Percentiles rank a stretch among this genome's conserved stretches.
Conservation (phyloP, 2,797 vertebrate species). For the Anguilla obscura region DNA sequence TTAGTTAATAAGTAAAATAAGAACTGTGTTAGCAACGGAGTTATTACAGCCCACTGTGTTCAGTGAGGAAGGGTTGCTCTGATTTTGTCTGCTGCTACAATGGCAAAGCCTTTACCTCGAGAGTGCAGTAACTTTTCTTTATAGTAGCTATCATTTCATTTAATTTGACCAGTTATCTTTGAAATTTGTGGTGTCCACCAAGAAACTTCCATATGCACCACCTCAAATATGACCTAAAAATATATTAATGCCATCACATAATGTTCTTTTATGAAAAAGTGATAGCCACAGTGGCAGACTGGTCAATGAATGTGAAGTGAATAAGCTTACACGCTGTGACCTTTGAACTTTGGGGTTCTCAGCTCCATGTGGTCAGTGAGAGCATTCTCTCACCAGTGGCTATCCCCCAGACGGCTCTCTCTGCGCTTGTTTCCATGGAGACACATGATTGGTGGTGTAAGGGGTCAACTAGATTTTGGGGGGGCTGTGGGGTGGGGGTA, state of each 20-base stretch:
- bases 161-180: not conserved
- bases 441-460: not conserved
- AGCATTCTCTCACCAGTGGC: too few species aligned
- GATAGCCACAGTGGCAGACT: not conserved
- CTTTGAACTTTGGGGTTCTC: not conserved
- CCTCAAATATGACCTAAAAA: not conserved
- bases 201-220: too few species aligned
- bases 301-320: not conserved
- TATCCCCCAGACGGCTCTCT: not conserved
- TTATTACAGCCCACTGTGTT: too few species aligned
- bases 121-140: too few species aligned
- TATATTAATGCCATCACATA: not conserved
- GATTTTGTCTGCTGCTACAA: too few species aligned
- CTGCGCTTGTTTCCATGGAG: not conserved
- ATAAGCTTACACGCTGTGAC: not conserved
- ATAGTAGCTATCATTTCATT: too few species aligned
- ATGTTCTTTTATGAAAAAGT: not conserved
- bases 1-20: too few species aligned
- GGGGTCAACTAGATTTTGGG: too few species aligned
- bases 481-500: not conserved
- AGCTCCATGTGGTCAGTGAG: not conserved
- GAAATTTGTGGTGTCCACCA: too few species aligned
- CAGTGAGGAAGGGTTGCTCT: too few species aligned
- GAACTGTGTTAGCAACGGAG: too few species aligned
- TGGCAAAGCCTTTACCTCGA: too few species aligned